Evolutionary conservation across 2,113 vertebrate species (phyloP).

Genomic region (Furnarius figulus): DNA sequence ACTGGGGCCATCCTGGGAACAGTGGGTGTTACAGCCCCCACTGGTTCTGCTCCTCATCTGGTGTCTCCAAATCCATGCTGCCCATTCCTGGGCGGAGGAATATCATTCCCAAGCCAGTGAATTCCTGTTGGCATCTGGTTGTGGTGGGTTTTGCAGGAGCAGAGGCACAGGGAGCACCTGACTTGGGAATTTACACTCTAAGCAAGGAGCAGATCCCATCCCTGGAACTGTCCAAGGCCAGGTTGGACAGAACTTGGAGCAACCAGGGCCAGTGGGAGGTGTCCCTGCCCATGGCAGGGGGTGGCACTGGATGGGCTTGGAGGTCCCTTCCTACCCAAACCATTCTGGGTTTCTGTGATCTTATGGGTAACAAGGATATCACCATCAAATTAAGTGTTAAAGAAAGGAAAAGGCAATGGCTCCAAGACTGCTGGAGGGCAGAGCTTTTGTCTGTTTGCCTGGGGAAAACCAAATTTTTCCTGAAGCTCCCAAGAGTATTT

Average conservation of each 20-base stretch:
- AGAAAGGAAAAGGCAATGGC: background rate
- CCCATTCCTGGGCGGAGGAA: background rate
- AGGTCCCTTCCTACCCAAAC: background rate
- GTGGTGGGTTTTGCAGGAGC: background rate
- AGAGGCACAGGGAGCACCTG: background rate
- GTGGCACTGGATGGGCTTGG: background rate
- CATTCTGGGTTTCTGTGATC: background rate
- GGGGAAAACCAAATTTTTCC: background rate
- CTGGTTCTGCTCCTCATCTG: background rate
- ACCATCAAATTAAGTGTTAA: background rate
- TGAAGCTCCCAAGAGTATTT: rapidly evolving
- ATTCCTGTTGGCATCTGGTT: background rate
- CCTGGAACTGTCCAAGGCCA: background rate
- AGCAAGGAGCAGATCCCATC: background rate
- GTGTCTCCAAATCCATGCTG: background rate
- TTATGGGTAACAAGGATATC: background rate
- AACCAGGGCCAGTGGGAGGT: background rate
- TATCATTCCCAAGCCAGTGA: background rate
- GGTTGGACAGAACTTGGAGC: background rate
- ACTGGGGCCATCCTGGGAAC: background rate
- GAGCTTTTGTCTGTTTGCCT: background rate
- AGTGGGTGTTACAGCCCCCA: background rate
- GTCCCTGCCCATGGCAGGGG: background rate
- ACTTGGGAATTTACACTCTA: background rate
- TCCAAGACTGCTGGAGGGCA: background rate